Evolutionary conservation across 2,888 invertebrate genomes (phyloP).

Genomic region (Drosophila mayaguana): DNA sequence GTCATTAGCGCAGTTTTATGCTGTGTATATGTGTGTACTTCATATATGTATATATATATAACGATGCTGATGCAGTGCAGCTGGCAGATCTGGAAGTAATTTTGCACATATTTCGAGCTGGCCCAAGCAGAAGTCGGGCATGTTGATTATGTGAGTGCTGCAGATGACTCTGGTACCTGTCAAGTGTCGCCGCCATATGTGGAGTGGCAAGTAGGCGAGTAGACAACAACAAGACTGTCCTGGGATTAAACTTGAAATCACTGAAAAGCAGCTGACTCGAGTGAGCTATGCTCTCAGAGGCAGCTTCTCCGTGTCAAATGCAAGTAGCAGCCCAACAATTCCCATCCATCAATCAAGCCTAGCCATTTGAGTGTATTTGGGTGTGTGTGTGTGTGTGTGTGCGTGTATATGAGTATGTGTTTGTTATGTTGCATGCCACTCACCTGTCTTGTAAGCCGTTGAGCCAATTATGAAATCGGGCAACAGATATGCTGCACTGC

Average conservation of each 20-base stretch:
- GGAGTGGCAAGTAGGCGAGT: slow-evolving; percentile 24
- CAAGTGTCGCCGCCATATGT: slow-evolving; percentile 58
- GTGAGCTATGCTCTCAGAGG: slow-evolving; percentile 2
- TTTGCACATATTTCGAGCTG: slow-evolving; percentile 60
- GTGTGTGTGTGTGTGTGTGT: slow-evolving; percentile 14
- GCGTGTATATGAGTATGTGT: slow-evolving; percentile 24
- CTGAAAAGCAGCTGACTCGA: slow-evolving; percentile 25
- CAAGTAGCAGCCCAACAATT: slow-evolving; percentile 50
- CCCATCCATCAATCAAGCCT: slow-evolving; percentile 73
- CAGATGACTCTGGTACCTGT: slow-evolving; percentile 65
- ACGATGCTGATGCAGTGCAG: slow-evolving; percentile 6
- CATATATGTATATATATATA: no score
- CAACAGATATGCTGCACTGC: slow-evolving; percentile 89
- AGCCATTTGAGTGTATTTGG: slow-evolving; percentile 1
- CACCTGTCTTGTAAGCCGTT: slow-evolving; percentile 90
- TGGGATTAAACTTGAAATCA: slow-evolving; percentile 54
- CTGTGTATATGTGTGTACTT: no score
- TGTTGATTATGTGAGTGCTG: slow-evolving; percentile 72
- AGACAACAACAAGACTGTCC: slow-evolving; percentile 18
- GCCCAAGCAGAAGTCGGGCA: slow-evolving; percentile 37
- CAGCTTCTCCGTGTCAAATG: slow-evolving; percentile 54
- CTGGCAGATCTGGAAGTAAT: slow-evolving; percentile 53
- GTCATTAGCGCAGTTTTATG: no score
- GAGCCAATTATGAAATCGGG: slow-evolving; percentile 91
- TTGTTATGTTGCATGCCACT: slow-evolving; percentile 62